phyloP scores from a whole-genome alignment of 92 coral and sea anemone genomes.

The Pocillopora meandrina region DNA sequence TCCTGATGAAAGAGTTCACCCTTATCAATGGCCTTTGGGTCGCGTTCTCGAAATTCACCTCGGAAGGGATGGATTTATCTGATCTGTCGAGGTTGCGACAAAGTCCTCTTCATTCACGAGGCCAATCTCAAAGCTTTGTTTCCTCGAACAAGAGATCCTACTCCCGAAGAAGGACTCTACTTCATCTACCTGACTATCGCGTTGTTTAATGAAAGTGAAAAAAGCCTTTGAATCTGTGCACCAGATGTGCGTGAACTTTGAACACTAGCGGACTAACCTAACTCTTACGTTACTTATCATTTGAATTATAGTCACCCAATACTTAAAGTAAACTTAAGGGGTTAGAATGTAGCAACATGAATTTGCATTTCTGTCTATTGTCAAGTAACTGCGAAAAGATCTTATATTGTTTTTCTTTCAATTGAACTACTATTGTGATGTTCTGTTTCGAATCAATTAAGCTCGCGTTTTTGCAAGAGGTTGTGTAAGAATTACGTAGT shows the following conservation, averaged over 20 bases:
- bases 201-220: background rate
- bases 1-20: constrained; percentile 10
- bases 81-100: constrained; percentile 18
- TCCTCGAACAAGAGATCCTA: constrained; percentile 5
- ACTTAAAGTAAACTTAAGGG: too few relatives aligned
- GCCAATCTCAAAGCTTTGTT: constrained; percentile 16
- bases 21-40: constrained; percentile 19
- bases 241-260: background rate
- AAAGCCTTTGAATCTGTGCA: background rate
- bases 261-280: background rate
- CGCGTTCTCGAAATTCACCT: background rate
- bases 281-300: too few relatives aligned
- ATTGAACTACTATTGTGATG: too few relatives aligned
- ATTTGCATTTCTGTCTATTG: too few relatives aligned
- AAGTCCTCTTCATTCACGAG: constrained; percentile 5
- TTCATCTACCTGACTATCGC: background rate
- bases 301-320: background rate
- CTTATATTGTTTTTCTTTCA: too few relatives aligned
- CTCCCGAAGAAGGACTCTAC: background rate
- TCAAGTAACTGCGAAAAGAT: too few relatives aligned
- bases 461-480: too few relatives aligned
- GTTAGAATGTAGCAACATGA: constrained; percentile 2
- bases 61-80: constrained; percentile 13
- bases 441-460: too few relatives aligned
- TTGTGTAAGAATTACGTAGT: too few relatives aligned